Evolutionary conservation across 2,797 vertebrate species (phyloP).

Genomic region (Tragopan temminckii): DNA sequence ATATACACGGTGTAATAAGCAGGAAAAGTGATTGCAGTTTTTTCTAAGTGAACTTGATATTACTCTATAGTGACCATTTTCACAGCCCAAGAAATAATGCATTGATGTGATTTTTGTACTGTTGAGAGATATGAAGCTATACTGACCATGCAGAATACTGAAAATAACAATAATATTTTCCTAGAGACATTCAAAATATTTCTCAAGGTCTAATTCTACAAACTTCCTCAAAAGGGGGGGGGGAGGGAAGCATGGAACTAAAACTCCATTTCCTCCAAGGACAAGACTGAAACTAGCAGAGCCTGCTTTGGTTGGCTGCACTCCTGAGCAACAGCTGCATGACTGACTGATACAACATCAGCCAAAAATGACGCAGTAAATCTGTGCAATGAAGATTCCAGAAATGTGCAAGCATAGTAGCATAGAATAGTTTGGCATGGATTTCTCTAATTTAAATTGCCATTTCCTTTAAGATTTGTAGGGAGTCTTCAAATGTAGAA

Average conservation of each 20-base stretch:
- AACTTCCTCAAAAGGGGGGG: slow-evolving; percentile 16
- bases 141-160: slow-evolving; percentile 11
- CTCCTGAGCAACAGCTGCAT: slow-evolving; percentile 41
- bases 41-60: background rate
- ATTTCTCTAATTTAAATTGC: background rate
- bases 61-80: background rate
- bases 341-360: slow-evolving; percentile 16
- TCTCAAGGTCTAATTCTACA: slow-evolving; percentile 54
- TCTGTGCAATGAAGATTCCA: slow-evolving; percentile 34
- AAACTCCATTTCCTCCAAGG: slow-evolving; percentile 7
- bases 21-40: background rate
- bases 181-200: slow-evolving; percentile 37
- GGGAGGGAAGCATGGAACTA: background rate
- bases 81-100: background rate
- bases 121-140: slow-evolving; percentile 42
- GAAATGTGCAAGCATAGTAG: slow-evolving; percentile 44
- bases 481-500: background rate
- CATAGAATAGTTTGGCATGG: no score
- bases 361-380: slow-evolving; percentile 21
- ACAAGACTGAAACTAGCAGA: slow-evolving; percentile 20
- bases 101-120: background rate
- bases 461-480: background rate
- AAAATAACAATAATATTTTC: slow-evolving; percentile 39
- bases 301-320: slow-evolving; percentile 8
- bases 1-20: background rate